phyloP scores from a whole-genome alignment of 2,113 vertebrate genomes.

The Onychostruthus taczanowskii region DNA sequence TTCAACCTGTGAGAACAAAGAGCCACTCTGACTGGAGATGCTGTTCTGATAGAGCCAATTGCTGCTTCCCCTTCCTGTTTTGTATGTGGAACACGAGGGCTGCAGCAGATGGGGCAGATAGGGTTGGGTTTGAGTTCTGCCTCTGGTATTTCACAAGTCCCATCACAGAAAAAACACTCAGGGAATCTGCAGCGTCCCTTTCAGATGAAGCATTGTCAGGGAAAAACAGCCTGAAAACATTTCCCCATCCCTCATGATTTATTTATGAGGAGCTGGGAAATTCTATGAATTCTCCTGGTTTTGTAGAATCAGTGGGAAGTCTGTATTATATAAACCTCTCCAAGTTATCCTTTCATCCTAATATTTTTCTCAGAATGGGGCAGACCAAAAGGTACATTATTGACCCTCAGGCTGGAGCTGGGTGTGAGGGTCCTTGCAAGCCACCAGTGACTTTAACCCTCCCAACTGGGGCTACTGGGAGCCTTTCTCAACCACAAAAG shows the following conservation, averaged over 20 bases:
- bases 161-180: not conserved
- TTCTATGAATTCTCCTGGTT: not conserved
- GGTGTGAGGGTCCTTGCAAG: not conserved
- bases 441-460: not conserved
- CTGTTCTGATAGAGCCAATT: not conserved
- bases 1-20: not conserved
- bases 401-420: not conserved
- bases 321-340: not conserved
- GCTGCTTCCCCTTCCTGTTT: constrained; percentile 42
- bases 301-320: not conserved
- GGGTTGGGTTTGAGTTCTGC: not conserved
- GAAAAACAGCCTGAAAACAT: not conserved
- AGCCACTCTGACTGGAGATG: not conserved
- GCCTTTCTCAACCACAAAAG: not conserved
- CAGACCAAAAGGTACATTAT: not conserved
- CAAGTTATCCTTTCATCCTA: not conserved
- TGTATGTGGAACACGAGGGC: not conserved
- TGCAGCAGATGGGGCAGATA: not conserved
- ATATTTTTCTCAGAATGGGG: not conserved
- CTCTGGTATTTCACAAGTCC: not conserved
- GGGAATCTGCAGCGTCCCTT: fast-evolving
- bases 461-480: not conserved
- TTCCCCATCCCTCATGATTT: not conserved
- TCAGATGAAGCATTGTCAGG: not conserved
- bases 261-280: not conserved